A percentile compares a stretch with the other conserved stretches of the same genome.
phyloP scores from a whole-genome alignment of 2,888 invertebrate species.

The Xestia xanthographa region DNA sequence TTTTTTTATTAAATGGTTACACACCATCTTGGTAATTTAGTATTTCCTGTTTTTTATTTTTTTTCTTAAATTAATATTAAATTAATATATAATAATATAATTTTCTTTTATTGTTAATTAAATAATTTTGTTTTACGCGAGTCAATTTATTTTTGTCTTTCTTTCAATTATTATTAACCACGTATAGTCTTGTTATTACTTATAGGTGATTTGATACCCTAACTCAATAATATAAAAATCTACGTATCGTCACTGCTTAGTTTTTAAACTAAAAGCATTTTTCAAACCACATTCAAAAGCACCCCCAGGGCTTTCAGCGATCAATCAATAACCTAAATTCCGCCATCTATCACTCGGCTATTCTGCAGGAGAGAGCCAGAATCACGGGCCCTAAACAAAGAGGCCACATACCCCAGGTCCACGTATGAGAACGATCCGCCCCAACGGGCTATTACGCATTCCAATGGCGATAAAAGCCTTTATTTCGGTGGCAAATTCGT shows the following conservation, averaged over 20 bases:
- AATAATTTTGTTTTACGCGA: no score
- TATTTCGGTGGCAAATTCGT: slow-evolving; percentile 59
- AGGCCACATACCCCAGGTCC: slow-evolving; percentile 35
- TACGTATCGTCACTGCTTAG: not conserved
- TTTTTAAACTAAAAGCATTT: not conserved
- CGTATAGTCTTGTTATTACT: not conserved
- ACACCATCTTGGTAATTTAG: no score
- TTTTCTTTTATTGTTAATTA: no score
- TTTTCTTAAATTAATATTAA: no score
- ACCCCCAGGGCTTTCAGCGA: slow-evolving; percentile 33
- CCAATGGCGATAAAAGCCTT: slow-evolving; percentile 63
- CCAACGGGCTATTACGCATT: slow-evolving; percentile 59
- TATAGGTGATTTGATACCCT: not conserved
- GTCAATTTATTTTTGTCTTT: no score
- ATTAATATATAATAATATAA: no score
- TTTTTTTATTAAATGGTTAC: no score
- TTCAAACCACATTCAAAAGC: slow-evolving; percentile 24
- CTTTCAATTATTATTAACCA: not conserved
- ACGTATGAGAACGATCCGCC: slow-evolving; percentile 51
- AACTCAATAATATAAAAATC: not conserved
- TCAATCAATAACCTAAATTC: slow-evolving; percentile 63
- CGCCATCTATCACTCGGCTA: slow-evolving; percentile 58
- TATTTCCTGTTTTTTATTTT: no score
- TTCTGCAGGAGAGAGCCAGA: slow-evolving; percentile 42
- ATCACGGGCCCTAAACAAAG: slow-evolving; percentile 62